Base-by-base conservation (phyloP, 2,888 invertebrate species). In the Hydraecia micacea region DNA sequence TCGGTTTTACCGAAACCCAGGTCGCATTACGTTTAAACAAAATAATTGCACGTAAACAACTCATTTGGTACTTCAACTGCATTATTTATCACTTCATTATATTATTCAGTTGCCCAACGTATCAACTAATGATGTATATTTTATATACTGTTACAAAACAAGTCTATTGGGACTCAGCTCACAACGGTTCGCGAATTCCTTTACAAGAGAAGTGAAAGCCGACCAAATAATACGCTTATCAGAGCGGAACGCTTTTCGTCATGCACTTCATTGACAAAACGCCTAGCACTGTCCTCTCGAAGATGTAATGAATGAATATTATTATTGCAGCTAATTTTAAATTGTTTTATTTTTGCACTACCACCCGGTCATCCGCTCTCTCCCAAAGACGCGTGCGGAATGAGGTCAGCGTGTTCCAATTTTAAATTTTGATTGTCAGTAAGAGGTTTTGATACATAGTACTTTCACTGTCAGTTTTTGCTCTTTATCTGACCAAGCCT, bases 321-420 rank as follows among this genome's bases (percentile, higher is more conserved):
- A 86, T 84, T 86, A 84, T 87, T 83, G 82, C 77, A 84, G 84
- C 90, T 92, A 91, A 91, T 91, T 92, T 93, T 93, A 93, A 93
- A 92, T 92, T 92, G 80, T 91, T 93, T 94, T 95, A 95, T 95
- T 95, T 95, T 95, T 77, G 93, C 92, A 89, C 89, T 88, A 81
- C 89, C 91, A 89, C 90, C 88, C 85, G 87, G 85, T 87, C 91
- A 92, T 91, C 93, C 91, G 93, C 91, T 92, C 94, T 92, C 93
- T 93, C 90, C 92, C 93, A 90, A 93, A 93, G 94, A 90, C 92
- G 89, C 92, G 90, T 87, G 81, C 72, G 94, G 94, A 96, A 96
- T 96, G 96, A 93, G 96, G 96, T 94, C 96, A 93, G 79, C 85
- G 87, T 91, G 95, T 94, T 95, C 95, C 96, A 95, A 94, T 96